A percentile compares a stretch with the other conserved stretches of the same genome.
Evolutionary conservation across 2,797 vertebrate species (phyloP).

Genomic region (Psittacula echo): DNA sequence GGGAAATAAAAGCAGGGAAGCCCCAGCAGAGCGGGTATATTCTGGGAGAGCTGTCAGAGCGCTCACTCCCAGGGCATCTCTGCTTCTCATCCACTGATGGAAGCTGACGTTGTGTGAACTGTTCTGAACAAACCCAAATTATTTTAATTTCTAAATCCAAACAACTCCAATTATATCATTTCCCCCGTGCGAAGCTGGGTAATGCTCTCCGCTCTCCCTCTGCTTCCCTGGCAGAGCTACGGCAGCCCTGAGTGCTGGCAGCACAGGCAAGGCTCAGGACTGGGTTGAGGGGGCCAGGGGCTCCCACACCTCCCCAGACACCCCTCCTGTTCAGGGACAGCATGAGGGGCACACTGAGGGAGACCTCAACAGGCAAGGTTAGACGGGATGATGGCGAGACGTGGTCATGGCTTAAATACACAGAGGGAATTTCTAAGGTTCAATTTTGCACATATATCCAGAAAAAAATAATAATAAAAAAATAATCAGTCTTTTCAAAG

Average conservation of each 20-base stretch:
- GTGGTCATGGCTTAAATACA: background rate
- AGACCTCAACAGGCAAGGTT: background rate
- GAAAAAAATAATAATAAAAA: background rate
- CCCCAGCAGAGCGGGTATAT: background rate
- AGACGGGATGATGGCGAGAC: background rate
- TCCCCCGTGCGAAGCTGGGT: conserved; percentile 43
- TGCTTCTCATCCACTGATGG: conserved; percentile 68
- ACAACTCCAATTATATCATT: conserved; percentile 74
- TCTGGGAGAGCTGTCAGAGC: conserved; percentile 66
- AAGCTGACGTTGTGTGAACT: conserved; percentile 73
- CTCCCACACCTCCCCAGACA: background rate
- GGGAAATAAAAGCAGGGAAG: background rate
- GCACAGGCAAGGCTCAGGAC: rapidly evolving
- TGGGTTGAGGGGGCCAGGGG: background rate
- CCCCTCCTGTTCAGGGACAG: background rate
- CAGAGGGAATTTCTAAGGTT: background rate
- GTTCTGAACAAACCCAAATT: conserved; percentile 69
- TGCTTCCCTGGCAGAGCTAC: background rate
- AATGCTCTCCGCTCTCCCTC: conserved; percentile 56
- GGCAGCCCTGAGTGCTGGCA: background rate
- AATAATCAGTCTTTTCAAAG: background rate
- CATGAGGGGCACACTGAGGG: background rate
- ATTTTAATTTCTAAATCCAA: conserved; percentile 77
- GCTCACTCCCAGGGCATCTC: conserved; percentile 35
- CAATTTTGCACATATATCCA: background rate